Evolutionary conservation across 2,888 invertebrate genomes (phyloP), one percentile per base, ranked within the genome.

Genomic region (Ethmia dodecea): DNA sequence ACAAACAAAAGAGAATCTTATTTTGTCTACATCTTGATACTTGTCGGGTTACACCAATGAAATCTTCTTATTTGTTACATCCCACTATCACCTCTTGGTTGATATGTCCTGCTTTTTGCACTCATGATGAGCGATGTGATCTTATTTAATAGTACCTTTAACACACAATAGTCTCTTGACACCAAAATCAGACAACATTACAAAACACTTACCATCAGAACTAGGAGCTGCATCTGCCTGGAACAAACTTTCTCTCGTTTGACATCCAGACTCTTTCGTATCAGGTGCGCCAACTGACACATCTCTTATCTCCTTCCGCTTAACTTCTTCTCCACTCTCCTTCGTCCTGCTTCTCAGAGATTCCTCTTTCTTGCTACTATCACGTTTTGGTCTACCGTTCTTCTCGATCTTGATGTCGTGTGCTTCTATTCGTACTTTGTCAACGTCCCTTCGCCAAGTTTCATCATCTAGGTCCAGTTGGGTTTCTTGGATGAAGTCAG

Each of bases 171-270:
- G n/a, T n/a, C n/a, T n/a, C n/a, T n/a, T n/a, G n/a, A n/a, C n/a
- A n/a, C n/a, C n/a, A n/a, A n/a, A n/a, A n/a, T n/a, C n/a, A n/a
- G n/a, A n/a, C n/a, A n/a, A 9, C 3, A n/a, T 22, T 22, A 1
- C 8, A 22, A 3, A 22, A 22, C n/a, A 22, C 68, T 68, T 54
- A 75, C 84, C 81, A 49, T 83, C 79, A 34, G 84, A 83, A 52
- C 84, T 81, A 0, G 70, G 66, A 0, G 80, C 68, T 1, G 77
- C 62, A 29, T 79, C 84, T 0, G 71, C 54, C 33, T 84, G 80
- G 60, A 93, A 93, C 18, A 94, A 74, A 56, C 93, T 93, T 66
- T 94, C 95, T 49, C 95, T 88, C 0, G 95, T 95, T 67, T 95
- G 95, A 64, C 95, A 95, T 0, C 79, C 71, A 1, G 80, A 81